Evolutionary conservation across 2,113 vertebrate genomes (phyloP), one percentile per base, ranked within the genome.

Genomic region (Oreochromis aureus): DNA sequence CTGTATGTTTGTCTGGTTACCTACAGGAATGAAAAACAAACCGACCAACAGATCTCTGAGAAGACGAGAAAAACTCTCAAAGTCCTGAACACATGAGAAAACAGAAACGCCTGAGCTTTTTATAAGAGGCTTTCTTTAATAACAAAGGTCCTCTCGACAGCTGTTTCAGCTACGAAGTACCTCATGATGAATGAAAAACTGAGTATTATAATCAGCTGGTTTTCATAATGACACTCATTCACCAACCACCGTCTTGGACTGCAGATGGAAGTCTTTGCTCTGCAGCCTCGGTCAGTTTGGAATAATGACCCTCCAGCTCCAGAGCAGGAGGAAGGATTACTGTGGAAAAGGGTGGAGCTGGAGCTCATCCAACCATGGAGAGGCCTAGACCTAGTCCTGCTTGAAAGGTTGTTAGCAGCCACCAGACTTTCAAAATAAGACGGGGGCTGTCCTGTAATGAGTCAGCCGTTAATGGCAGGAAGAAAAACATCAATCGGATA

Each of bases 321-420:
- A 69, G n/a, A 69, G 30, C 27, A 19, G 10, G 59, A 63, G 5
- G 9, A 18, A 22, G 63, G 36, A 15, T 5, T 8, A 15, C 36
- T 15, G 4, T 24, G 66, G n/a, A 44, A 44, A 44, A 41, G 39
- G 36, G 34, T 2, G 63, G 34, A 16, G 7, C 41, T 76, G 69
- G 69, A 76, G 22, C 0, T 76, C 41, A 1, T 76, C 41, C 44
- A 48, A 5, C 71, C 44, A 11, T 48, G 24, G 24, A 76, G 6
- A 76, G 3, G 16, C 71, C 15, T 46, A 19, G 24, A 30, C 41
- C 3, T 30, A 0, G 0, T 30, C 22, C 69, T 73, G 41, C 69
- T 24, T 0, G n/a, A 24, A 8, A 15, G 36, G 5, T 71, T 24
- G 39, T 44, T 71, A 0, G 41, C 39, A 18, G 8, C 0, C 22